phyloP scores from a whole-genome alignment of 37 sponge, comb jelly and placozoan genomes.

The Bolinopsis microptera region DNA sequence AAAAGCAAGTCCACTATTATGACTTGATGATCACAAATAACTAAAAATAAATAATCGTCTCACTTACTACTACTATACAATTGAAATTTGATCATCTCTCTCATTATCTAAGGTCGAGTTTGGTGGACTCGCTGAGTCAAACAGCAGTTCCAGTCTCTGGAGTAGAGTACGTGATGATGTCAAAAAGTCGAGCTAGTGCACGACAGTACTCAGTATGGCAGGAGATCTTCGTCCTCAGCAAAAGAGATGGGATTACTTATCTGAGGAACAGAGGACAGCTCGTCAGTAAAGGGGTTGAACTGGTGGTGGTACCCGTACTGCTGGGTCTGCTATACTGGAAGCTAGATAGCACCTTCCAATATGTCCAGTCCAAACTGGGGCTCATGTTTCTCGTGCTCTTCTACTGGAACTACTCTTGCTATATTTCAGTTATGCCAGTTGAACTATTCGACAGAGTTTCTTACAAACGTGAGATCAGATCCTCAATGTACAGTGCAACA shows the following conservation, averaged over 20 bases:
- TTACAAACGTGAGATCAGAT: background rate
- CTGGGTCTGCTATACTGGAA: slow-evolving; percentile 22
- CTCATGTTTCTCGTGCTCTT: slow-evolving; percentile 39
- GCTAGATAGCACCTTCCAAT: background rate
- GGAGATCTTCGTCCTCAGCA: background rate
- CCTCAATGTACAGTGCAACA: background rate
- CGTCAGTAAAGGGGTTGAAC: background rate
- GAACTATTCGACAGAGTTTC: background rate
- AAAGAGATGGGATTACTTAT: background rate
- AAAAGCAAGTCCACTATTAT: no score
- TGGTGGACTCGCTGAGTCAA: background rate
- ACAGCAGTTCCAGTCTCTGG: background rate
- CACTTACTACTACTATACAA: no score
- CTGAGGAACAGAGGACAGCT: background rate
- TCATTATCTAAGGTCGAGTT: background rate
- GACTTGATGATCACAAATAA: no score
- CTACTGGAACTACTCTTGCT: slow-evolving; percentile 45
- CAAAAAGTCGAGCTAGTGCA: background rate
- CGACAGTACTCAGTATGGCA: background rate
- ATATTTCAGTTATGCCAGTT: background rate
- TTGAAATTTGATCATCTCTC: no score
- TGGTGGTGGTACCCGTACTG: background rate
- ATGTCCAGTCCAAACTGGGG: slow-evolving; percentile 23
- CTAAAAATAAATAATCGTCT: no score
- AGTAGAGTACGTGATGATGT: background rate